Conservation (phyloP, 2,888 invertebrate species). For the Onthophagus sagittarius region DNA sequence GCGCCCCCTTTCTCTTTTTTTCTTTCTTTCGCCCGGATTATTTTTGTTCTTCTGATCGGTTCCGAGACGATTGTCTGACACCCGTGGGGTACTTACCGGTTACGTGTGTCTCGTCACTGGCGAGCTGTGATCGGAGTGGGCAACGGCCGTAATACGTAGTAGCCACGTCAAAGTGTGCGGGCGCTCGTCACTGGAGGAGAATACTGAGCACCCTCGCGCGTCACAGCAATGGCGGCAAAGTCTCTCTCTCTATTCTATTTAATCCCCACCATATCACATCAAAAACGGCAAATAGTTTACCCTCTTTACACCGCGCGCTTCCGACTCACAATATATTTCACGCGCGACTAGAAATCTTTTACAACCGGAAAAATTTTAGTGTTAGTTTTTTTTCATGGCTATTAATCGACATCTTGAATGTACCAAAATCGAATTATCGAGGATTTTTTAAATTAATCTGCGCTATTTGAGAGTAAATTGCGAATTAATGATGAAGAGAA, state of each 20-base stretch:
- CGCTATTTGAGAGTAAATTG: neutral
- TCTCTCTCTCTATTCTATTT: slow-evolving; percentile 22
- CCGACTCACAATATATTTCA: no score
- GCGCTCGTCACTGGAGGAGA: slow-evolving; percentile 79
- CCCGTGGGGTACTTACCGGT: slow-evolving; percentile 70
- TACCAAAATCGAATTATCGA: no score
- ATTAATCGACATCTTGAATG: no score
- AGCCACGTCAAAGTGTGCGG: slow-evolving; percentile 87
- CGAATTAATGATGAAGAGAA: neutral
- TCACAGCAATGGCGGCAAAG: slow-evolving; percentile 64
- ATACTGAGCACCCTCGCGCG: slow-evolving; percentile 68
- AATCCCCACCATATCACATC: no score
- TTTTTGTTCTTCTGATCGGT: slow-evolving; percentile 53
- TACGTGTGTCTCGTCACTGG: slow-evolving; percentile 94
- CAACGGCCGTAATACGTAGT: slow-evolving; percentile 87
- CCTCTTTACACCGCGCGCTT: no score
- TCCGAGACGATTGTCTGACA: slow-evolving; percentile 43
- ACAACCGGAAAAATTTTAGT: no score
- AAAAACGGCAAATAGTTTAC: no score
- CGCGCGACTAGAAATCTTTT: no score
- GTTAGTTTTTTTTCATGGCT: no score
- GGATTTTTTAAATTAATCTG: neutral
- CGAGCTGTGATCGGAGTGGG: slow-evolving; percentile 92
- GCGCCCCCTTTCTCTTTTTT: neutral
- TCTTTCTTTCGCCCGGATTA: slow-evolving; percentile 47